Evolutionary conservation across 2,888 invertebrate genomes (phyloP), one percentile per base, ranked within the genome.

Genomic region (Sphaeridia pumilis): DNA sequence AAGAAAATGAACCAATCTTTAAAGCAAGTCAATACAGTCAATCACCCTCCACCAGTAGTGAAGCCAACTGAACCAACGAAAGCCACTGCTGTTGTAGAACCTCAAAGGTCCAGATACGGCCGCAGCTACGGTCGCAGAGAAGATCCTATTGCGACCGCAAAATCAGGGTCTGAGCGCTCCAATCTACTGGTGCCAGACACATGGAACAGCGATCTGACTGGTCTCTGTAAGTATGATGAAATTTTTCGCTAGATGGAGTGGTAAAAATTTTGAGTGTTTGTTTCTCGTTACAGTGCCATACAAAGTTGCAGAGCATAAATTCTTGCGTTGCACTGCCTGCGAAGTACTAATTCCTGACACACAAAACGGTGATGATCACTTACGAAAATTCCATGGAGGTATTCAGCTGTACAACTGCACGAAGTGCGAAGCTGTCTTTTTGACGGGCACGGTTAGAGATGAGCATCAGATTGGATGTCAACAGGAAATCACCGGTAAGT

Each of bases 301-400:
- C 35, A 44, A 43, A 14, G 44, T 50, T n/a, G 50, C 44, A 26
- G 50, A 42, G 17, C 44, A 50, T 44, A 28, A 43, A 1, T 50
- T 50, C 20, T 44, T 34, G 1, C 43, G 44, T 21, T 50, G 50
- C 25, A 35, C 28, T 17, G 44, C 36, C 10, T 50, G 50, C 43
- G 27, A 27, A 20, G 43, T 42, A 4, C 50, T 50, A 2, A 43
- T 50, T 22, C 28, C 44, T 4, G 43, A 44, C 10, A 43, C 36
- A n/a, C 17, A 21, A 17, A 50, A 50, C 34, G 50, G 44, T 14
- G 44, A 50, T 10, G 21, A 20, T 20, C 50, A 50, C 17, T 28
- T 49, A 4, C 28, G 43, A 20, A 31, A 43, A 22, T 20, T 34
- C 3, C 49, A 49, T 34, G 25, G 25, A 4, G 49, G 49, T 14